Evolutionary conservation across 1,140 invertebrate species (phyloP).

Genomic region (Eurosta solidaginis): DNA sequence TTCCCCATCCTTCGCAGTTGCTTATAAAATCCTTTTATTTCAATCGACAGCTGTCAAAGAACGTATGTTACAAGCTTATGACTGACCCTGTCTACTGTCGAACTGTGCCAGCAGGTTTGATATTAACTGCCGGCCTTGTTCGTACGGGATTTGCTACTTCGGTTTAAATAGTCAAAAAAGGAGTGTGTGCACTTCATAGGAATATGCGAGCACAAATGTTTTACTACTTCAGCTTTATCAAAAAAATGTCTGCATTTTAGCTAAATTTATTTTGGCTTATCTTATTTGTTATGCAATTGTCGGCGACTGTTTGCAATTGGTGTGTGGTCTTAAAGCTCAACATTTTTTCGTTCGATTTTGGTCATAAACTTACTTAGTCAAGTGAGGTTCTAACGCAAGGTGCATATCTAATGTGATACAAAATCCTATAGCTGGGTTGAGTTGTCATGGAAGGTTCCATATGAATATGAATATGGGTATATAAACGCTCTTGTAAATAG

Average conservation of each 20-base stretch:
- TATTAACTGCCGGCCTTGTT: not conserved
- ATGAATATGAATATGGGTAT: not conserved
- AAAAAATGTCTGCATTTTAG: not conserved
- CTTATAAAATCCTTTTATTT: too few species aligned
- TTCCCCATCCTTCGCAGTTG: too few species aligned
- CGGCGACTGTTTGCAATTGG: not conserved
- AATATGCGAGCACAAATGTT: too few species aligned
- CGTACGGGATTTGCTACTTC: not conserved
- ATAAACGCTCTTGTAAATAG: not conserved
- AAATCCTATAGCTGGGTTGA: not conserved
- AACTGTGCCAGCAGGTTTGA: constrained; percentile 7
- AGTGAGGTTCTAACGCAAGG: too few species aligned
- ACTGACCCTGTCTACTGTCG: too few species aligned
- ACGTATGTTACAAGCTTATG: too few species aligned
- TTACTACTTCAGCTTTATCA: not conserved
- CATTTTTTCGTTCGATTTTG: too few species aligned
- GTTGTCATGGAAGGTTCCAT: too few species aligned
- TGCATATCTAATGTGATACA: not conserved
- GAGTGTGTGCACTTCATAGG: not conserved
- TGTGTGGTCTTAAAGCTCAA: not conserved
- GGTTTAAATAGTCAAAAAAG: not conserved
- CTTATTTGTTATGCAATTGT: not conserved
- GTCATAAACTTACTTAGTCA: too few species aligned
- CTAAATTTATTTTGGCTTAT: not conserved
- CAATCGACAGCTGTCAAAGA: too few species aligned